Base-by-base conservation (phyloP, 2,797 vertebrate genomes). In the Acridotheres tristis region DNA sequence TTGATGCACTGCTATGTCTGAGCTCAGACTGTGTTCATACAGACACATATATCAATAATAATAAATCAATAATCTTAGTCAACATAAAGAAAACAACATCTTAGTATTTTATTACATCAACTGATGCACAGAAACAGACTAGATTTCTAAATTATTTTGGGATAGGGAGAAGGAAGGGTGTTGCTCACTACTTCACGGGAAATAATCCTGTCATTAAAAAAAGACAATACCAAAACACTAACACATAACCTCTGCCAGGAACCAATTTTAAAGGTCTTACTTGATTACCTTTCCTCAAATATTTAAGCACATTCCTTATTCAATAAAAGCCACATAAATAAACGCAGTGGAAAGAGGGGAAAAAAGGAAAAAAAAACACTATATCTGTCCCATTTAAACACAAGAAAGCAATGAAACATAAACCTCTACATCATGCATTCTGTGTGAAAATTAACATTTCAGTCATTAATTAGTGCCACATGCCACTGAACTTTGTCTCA, bases 311-410 rank as follows among this genome's bases (percentile, higher is more conserved):
- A 58, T n/a, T 58, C 14, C 23, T 59, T 57, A 78, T 11, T 27
- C 55, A 78, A 73, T 36, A 62, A 53, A 77, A 67, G 30, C 13
- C 36, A 78, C 16, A 57, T 21, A 72, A 65, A 88, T 53, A 62
- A 81, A 78, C 5, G 3, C 19, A 51, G 13, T 11, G 13, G 13
- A 17, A 69, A 45, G 7, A 3, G 3, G 18, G 1, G 1, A 0
- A 1, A 13, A 21, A 19, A 2, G 8, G 1, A 5, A 23, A 58
- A 59, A 59, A 20, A 40, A 16, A 13, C 16, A 40, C 4, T 2
- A 13, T 30, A 45, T 29, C 15, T 6, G 17, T 81, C 7, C 11
- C 10, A 59, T 36, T 81, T 63, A n/a, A 11, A 48, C 7, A 48
- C 5, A 23, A 86, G 32, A 90, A 80, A 76, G 19, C 18, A 83